Evolutionary conservation across 2,113 vertebrate genomes (phyloP), one percentile per base, ranked within the genome.

Genomic region (Menidia beryllina): DNA sequence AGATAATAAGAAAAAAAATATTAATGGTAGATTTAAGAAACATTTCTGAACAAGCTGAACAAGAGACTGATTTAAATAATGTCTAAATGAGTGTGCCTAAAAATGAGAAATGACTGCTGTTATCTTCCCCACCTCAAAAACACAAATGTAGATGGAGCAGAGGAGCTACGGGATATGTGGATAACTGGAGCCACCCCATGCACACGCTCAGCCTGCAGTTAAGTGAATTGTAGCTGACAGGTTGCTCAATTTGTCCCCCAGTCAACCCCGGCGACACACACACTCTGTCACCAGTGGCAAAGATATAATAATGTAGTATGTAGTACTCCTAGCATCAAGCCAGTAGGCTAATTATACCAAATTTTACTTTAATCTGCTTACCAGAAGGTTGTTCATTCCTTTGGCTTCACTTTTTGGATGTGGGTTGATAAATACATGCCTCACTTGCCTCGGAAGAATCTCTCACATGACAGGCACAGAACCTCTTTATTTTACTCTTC

Each of bases 321-420:
- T n/a, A n/a, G n/a, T n/a, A 88, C 77, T 72, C 68, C 80, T 77
- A 34, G 66, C 87, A 81, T 50, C 79, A 69, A 81, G 88, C 73
- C 64, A 78, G 55, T 13, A 4, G 10, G 82, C 87, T 91, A 92
- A 93, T 93, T 91, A 89, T 91, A 88, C 82, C 89, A 80, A 87
- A 83, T 84, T 91, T 74, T 86, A 66, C 78, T 86, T 89, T 85
- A 86, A 88, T 93, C 85, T n/a, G n/a, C n/a, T n/a, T n/a, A n/a
- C n/a, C n/a, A n/a, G n/a, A n/a, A n/a, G 38, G 54, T 75, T 89
- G 88, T 90, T 89, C 89, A 86, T 87, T 79, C 69, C 60, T 72
- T 61, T 76, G 57, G 66, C 63, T 65, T 54, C 57, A 62, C 45
- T 53, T 58, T 64, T 38, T 30, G 48, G 58, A 25, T 49, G 36